Evolutionary conservation across 2,797 vertebrate species (phyloP).

Genomic region (Notamacropus eugenii): DNA sequence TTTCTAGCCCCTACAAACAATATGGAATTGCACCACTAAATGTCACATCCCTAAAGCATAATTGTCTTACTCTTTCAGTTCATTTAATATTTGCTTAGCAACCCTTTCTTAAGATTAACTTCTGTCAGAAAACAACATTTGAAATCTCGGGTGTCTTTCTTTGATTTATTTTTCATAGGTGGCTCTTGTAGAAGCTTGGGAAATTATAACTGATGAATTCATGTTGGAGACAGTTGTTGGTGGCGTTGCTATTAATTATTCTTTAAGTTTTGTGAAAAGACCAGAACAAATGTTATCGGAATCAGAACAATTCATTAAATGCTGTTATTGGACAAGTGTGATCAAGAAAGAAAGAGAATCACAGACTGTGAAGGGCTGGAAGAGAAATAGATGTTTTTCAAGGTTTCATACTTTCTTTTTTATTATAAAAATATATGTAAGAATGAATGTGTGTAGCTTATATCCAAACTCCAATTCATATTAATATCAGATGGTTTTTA

Average conservation of each 20-base stretch:
- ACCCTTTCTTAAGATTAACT: constrained; percentile 52
- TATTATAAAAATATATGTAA: constrained; percentile 2
- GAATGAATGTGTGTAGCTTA: neutral
- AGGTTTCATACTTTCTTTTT: constrained; percentile 7
- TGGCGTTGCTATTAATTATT: neutral
- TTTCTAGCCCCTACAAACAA: constrained; percentile 63
- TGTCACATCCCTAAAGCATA: neutral
- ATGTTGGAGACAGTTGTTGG: constrained; percentile 30
- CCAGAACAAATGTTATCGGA: constrained; percentile 38
- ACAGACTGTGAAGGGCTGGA: neutral
- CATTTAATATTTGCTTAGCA: neutral
- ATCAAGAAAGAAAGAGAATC: constrained; percentile 21
- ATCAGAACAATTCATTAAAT: constrained; percentile 17
- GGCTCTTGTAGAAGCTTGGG: constrained; percentile 38
- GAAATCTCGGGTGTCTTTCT: constrained; percentile 65
- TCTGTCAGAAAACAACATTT: constrained; percentile 60
- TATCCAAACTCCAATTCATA: neutral
- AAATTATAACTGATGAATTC: constrained; percentile 49
- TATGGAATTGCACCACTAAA: constrained; percentile 64
- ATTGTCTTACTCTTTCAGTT: neutral
- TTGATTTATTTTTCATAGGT: constrained; percentile 60
- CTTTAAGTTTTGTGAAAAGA: constrained; percentile 39
- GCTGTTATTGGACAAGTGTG: constrained; percentile 34
- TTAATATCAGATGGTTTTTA: constrained; percentile 6
- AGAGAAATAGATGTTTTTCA: neutral